Conservation (phyloP, 2,888 invertebrate genomes). For the Kuschelorhynchus macadamiae region DNA sequence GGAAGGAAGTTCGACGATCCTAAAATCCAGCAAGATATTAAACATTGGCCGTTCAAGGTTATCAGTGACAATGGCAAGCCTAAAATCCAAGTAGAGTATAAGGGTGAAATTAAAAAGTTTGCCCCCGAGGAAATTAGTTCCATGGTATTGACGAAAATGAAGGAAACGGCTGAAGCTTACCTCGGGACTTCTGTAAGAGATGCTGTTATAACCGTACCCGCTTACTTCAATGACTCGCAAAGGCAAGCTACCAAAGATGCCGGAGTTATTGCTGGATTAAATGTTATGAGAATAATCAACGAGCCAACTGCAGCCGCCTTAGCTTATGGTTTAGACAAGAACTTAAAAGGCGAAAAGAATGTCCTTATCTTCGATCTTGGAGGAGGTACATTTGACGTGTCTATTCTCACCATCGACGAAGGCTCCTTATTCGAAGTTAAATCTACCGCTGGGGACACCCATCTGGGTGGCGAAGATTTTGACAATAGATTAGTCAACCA, state of each 20-base stretch:
- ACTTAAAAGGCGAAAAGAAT: slow-evolving; percentile 56
- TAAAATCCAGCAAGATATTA: slow-evolving; percentile 84
- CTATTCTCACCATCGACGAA: slow-evolving; percentile 86
- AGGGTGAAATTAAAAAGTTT: slow-evolving; percentile 75
- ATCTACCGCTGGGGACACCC: slow-evolving; percentile 87
- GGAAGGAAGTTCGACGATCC: slow-evolving; percentile 83
- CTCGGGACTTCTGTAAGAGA: slow-evolving; percentile 75
- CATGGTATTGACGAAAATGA: slow-evolving; percentile 73
- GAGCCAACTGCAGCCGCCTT: slow-evolving; percentile 72
- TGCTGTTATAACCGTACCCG: slow-evolving; percentile 55
- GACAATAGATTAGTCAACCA: slow-evolving; percentile 74
- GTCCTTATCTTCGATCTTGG: slow-evolving; percentile 79
- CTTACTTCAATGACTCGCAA: slow-evolving; percentile 76
- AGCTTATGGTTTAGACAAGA: slow-evolving; percentile 53
- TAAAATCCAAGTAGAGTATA: slow-evolving; percentile 77
- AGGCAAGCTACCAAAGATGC: slow-evolving; percentile 87
- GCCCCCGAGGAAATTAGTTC: slow-evolving; percentile 78
- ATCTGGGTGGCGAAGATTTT: slow-evolving; percentile 83
- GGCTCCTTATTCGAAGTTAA: slow-evolving; percentile 90
- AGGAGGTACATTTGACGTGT: slow-evolving; percentile 83
- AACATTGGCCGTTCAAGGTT: slow-evolving; percentile 87
- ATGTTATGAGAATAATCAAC: slow-evolving; percentile 86
- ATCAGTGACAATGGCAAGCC: slow-evolving; percentile 76
- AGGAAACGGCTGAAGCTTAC: slow-evolving; percentile 55
- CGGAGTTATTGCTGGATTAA: slow-evolving; percentile 73